phyloP scores from a whole-genome alignment of 2,888 invertebrate genomes.

The Disparrhopalites patrizii region DNA sequence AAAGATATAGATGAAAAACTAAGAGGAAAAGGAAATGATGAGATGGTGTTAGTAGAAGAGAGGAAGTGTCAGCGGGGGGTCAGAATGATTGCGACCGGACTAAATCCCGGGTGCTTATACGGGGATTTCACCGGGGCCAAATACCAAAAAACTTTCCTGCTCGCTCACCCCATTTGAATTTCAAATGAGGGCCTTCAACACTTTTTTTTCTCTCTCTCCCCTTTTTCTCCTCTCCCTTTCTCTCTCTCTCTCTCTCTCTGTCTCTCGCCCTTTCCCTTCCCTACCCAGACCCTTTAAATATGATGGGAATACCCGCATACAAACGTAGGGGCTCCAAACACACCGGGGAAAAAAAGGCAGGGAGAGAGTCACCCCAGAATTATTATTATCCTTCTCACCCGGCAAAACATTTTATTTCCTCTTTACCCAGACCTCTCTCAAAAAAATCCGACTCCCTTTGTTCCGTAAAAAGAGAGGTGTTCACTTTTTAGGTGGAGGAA shows the following conservation, averaged over 20 bases:
- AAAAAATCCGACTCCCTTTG: too few relatives aligned
- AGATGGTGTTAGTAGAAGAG: conserved; percentile 16
- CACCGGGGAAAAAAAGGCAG: too few relatives aligned
- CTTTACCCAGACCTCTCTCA: too few relatives aligned
- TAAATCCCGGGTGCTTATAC: conserved; percentile 25
- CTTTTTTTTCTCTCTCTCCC: not conserved
- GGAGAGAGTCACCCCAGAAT: too few relatives aligned
- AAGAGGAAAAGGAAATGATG: conserved; percentile 24
- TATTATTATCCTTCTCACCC: too few relatives aligned
- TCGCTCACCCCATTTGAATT: conserved; percentile 20
- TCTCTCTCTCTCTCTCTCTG: not conserved
- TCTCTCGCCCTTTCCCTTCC: not conserved
- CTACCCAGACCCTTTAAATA: too few relatives aligned
- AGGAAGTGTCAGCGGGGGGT: conserved; percentile 22
- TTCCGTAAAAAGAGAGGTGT: too few relatives aligned
- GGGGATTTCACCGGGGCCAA: conserved; percentile 19
- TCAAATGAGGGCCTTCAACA: conserved; percentile 16
- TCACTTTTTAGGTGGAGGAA: too few relatives aligned
- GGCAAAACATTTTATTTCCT: too few relatives aligned
- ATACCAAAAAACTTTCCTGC: conserved; percentile 20
- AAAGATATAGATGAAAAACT: conserved; percentile 17
- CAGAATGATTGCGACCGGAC: conserved; percentile 25
- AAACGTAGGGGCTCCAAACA: too few relatives aligned
- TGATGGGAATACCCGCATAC: too few relatives aligned
- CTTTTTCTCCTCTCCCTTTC: not conserved